Evolutionary conservation across 1,140 invertebrate genomes (phyloP).

Genomic region (Popillia japonica): DNA sequence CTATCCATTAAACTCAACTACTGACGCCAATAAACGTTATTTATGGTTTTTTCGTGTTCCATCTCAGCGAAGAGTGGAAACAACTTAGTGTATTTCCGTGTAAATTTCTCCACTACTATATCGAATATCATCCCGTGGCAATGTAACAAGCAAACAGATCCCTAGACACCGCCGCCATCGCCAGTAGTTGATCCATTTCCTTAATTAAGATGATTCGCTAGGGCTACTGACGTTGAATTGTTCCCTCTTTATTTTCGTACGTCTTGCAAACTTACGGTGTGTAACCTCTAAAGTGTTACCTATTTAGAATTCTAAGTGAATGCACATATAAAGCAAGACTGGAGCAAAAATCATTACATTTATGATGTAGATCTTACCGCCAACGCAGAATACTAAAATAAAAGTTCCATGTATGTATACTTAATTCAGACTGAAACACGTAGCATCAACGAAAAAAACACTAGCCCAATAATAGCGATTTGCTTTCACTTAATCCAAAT

Average conservation of each 20-base stretch:
- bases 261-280: not conserved
- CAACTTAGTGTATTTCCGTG: slow-evolving; percentile 28
- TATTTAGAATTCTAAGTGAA: slow-evolving; percentile 20
- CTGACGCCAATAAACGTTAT: not conserved
- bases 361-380: not conserved
- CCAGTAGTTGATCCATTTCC: not conserved
- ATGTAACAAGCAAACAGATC: slow-evolving; percentile 18
- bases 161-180: not conserved
- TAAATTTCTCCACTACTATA: not conserved
- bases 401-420: not conserved
- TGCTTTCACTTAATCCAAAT: too few species aligned
- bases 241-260: not conserved
- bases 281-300: not conserved
- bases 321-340: not conserved
- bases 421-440: not conserved
- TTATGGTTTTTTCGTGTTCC: slow-evolving; percentile 26
- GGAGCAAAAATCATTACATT: not conserved
- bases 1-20: slow-evolving; percentile 11
- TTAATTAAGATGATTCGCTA: slow-evolving; percentile 25
- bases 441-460: too few species aligned
- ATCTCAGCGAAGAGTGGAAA: not conserved
- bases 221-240: not conserved
- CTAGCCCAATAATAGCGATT: too few species aligned
- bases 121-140: slow-evolving; percentile 19
- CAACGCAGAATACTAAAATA: not conserved